Evolutionary conservation across 2,888 invertebrate species (phyloP).

Genomic region (Himalopsyche tibetana): DNA sequence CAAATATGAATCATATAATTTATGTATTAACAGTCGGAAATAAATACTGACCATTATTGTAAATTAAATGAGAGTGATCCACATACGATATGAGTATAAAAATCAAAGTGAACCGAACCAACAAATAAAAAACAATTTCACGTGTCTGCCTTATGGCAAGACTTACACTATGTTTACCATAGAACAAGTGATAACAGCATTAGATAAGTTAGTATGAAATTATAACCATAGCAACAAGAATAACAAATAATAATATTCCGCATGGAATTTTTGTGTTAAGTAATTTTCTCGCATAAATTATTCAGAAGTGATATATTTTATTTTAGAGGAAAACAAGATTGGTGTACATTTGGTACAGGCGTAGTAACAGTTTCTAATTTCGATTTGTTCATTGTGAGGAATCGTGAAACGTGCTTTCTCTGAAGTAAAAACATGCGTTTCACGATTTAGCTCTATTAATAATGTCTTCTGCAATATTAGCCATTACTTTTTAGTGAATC

Average conservation of each 20-base stretch:
- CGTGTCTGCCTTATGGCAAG: slow-evolving; percentile 2
- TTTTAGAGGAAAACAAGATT: background rate
- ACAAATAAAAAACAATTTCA: background rate
- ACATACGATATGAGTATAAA: too few species aligned
- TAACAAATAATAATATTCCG: too few species aligned
- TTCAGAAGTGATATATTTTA: background rate
- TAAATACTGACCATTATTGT: too few species aligned
- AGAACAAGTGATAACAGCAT: background rate
- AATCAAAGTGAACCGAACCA: background rate
- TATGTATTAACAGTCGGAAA: too few species aligned
- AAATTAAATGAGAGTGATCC: too few species aligned
- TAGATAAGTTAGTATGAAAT: too few species aligned
- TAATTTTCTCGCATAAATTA: too few species aligned
- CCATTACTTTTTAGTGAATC: background rate
- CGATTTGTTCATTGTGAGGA: slow-evolving; percentile 1
- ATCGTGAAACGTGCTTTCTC: slow-evolving; percentile 39
- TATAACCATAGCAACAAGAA: too few species aligned
- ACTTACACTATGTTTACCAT: background rate
- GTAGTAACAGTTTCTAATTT: slow-evolving; percentile 5
- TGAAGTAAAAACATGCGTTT: slow-evolving; percentile 37
- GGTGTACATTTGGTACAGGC: background rate
- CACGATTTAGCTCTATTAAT: background rate
- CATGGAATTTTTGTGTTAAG: too few species aligned
- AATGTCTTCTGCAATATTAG: background rate
- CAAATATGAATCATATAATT: too few species aligned